phyloP scores from a whole-genome alignment of 2,797 vertebrate genomes.

The Uromys caudimaculatus region DNA sequence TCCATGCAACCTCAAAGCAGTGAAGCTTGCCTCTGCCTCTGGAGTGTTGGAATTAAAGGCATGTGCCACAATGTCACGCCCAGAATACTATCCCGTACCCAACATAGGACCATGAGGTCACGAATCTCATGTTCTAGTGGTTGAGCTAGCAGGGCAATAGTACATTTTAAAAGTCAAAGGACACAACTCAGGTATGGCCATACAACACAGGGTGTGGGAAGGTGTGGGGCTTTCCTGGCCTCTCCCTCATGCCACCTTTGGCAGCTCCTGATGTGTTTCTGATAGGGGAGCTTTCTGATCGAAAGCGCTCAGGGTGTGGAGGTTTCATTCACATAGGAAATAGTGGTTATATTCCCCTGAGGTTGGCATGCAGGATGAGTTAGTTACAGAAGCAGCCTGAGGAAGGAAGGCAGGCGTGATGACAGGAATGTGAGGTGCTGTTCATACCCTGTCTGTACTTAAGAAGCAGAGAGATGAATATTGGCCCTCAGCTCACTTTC shows the following conservation, averaged over 20 bases:
- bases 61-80: background rate
- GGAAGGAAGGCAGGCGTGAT: background rate
- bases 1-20: rapidly evolving
- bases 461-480: background rate
- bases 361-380: background rate
- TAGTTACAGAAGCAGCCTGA: background rate
- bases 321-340: background rate
- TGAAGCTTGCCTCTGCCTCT: background rate
- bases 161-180: background rate
- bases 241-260: background rate
- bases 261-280: background rate
- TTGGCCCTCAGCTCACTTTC: background rate
- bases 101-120: background rate
- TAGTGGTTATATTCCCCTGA: background rate
- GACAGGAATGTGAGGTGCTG: background rate
- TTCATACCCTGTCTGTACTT: background rate
- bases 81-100: background rate
- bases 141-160: background rate
- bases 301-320: background rate
- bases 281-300: background rate
- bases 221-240: too few relatives aligned
- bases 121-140: background rate
- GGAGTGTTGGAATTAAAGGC: background rate
- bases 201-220: rapidly evolving
- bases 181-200: background rate